Percentiles rank a stretch among this genome's conserved stretches.
phyloP scores from a whole-genome alignment of 2,888 invertebrate species.

The Rapana venosa region DNA sequence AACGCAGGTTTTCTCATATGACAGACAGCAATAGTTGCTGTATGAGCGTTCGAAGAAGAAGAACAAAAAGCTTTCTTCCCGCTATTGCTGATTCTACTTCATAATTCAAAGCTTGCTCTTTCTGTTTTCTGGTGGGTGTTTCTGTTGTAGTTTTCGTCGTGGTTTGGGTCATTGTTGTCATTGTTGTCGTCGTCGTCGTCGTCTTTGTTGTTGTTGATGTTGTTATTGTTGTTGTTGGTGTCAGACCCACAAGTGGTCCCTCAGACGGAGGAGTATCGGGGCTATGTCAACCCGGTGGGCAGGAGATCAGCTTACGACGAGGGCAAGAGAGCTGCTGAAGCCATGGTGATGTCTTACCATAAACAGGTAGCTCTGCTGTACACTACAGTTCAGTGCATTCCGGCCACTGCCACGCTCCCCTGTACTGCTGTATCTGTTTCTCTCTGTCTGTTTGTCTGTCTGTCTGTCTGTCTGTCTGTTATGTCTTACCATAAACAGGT shows the following conservation, averaged over 20 bases:
- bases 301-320: conserved; percentile 97
- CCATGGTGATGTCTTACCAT: conserved; percentile 81
- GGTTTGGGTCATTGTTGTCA: not conserved
- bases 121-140: not conserved
- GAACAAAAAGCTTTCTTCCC: too few relatives aligned
- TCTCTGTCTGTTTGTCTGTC: too few relatives aligned
- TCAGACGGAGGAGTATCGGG: conserved; percentile 98
- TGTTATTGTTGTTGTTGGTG: not conserved
- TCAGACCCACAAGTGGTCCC: conserved; percentile 95
- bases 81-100: too few relatives aligned
- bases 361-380: conserved; percentile 14
- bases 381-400: too few relatives aligned
- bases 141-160: too few relatives aligned
- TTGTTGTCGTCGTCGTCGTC: not conserved
- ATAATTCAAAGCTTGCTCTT: not conserved
- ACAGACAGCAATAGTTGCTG: too few relatives aligned
- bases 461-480: too few relatives aligned
- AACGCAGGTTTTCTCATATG: too few relatives aligned
- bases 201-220: not conserved
- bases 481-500: too few relatives aligned
- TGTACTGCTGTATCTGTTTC: too few relatives aligned
- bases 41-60: too few relatives aligned
- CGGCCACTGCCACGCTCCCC: too few relatives aligned
- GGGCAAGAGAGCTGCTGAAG: conserved; percentile 98
- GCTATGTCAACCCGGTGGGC: conserved; percentile 97